phyloP scores from a whole-genome alignment of 2,888 invertebrate species.

The Aphidius colemani region DNA sequence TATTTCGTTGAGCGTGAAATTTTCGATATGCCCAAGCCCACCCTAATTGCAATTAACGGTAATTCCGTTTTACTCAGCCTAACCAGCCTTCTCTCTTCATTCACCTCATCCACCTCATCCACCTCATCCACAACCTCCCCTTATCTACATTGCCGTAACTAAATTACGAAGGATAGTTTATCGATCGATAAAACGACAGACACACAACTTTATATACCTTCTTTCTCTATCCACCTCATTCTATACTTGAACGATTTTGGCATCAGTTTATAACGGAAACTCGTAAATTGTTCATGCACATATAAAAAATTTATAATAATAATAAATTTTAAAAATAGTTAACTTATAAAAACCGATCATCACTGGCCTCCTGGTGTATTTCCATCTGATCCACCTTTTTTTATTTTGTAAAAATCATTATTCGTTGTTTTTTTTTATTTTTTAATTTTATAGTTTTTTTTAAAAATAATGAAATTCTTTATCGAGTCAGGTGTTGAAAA shows the following conservation, averaged over 20 bases:
- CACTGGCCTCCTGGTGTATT: constrained; percentile 13
- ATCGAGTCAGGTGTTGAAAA: no score
- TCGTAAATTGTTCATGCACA: constrained; percentile 27
- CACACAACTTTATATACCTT: constrained; percentile 7
- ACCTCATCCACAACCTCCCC: constrained; percentile 19
- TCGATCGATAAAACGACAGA: constrained; percentile 35
- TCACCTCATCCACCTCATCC: constrained; percentile 11
- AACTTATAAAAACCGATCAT: neutral
- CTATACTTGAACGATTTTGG: constrained; percentile 17
- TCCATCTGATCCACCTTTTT: neutral
- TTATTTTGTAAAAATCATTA: neutral
- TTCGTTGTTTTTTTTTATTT: neutral
- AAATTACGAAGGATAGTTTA: constrained; percentile 44
- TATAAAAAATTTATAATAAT: neutral
- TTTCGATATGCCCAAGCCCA: constrained; percentile 29
- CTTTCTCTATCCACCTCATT: neutral
- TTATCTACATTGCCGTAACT: constrained; percentile 31
- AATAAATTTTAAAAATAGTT: neutral
- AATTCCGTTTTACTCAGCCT: constrained; percentile 41
- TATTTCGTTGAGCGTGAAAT: constrained; percentile 27
- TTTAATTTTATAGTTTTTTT: neutral
- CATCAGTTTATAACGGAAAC: constrained; percentile 23
- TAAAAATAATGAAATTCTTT: no score
- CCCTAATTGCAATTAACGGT: constrained; percentile 44
- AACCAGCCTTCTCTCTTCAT: constrained; percentile 21